Conservation (phyloP, 1,140 invertebrate genomes). For the Hyposmocoma kahamanoa region DNA sequence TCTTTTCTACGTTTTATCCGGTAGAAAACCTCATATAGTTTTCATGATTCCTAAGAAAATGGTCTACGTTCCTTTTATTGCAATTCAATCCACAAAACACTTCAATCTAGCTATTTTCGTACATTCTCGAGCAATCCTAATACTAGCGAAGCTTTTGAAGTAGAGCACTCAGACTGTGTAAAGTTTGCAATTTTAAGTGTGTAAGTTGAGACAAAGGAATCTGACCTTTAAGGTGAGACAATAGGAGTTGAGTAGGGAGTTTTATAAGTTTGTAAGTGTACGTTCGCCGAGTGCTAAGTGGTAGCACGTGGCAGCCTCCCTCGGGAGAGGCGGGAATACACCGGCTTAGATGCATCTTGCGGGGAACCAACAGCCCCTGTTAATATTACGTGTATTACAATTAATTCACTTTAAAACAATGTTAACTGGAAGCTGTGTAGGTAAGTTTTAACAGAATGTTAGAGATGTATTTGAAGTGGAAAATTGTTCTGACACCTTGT, state of each 20-base stretch:
- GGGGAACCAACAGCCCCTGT: slow-evolving; percentile 48
- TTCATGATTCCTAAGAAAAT: too few relatives aligned
- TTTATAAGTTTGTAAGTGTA: slow-evolving; percentile 22
- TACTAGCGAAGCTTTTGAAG: slow-evolving; percentile 52
- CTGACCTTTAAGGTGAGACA: slow-evolving; percentile 29
- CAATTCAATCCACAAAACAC: slow-evolving; percentile 41
- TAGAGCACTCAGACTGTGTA: slow-evolving; percentile 41
- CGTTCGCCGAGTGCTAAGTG: slow-evolving; percentile 58
- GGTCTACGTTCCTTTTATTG: slow-evolving; percentile 19
- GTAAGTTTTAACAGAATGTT: slow-evolving; percentile 10
- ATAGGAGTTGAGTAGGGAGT: slow-evolving; percentile 34
- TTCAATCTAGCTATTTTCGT: slow-evolving; percentile 59
- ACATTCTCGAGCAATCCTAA: slow-evolving; percentile 57
- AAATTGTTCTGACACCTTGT: too few relatives aligned
- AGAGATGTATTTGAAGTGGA: background rate
- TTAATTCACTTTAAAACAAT: slow-evolving; percentile 53
- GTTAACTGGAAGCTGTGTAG: slow-evolving; percentile 20
- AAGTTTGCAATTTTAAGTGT: slow-evolving; percentile 37
- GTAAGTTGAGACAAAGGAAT: slow-evolving; percentile 25
- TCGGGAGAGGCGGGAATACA: slow-evolving; percentile 39
- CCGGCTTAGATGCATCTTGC: slow-evolving; percentile 59
- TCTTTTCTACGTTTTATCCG: too few relatives aligned
- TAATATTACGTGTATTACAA: slow-evolving; percentile 60
- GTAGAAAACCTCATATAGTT: too few relatives aligned
- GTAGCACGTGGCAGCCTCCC: slow-evolving; percentile 50